A percentile compares a stretch with the other conserved stretches of the same genome.
These are phyloP conservation scores for Bombus affinis DNA, from an alignment of 1,140 invertebrate genomes.

Conservation along the genomic window DNA sequence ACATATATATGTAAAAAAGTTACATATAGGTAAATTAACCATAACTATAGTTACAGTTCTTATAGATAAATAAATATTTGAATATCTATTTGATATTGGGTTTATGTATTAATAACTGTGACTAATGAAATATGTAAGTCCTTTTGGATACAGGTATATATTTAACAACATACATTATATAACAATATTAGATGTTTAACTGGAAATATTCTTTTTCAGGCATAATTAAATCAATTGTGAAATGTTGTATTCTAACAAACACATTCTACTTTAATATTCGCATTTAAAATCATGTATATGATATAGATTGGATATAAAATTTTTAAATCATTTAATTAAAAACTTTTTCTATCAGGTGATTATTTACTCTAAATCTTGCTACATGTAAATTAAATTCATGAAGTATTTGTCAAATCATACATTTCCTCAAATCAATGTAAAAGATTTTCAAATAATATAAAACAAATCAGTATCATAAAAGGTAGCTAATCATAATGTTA, in stretches of 20 bases:
- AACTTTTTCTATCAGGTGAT: not conserved
- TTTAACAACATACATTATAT: constrained; percentile 36
- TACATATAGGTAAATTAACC: constrained; percentile 27
- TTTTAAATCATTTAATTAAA: not conserved
- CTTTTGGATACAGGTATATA: constrained; percentile 25
- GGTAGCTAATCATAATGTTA: constrained; percentile 41
- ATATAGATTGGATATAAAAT: not conserved
- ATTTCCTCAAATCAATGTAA: constrained; percentile 38
- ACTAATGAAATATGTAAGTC: constrained; percentile 21
- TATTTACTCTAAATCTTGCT: not conserved
- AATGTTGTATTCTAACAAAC: not conserved
- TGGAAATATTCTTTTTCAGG: constrained; percentile 18
- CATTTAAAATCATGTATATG: not conserved
- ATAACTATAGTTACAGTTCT: constrained; percentile 24
- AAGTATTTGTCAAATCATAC: constrained; percentile 21
- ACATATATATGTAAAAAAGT: constrained; percentile 60
- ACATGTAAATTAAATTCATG: constrained; percentile 9
- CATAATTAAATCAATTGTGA: constrained; percentile 12
- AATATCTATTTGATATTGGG: constrained; percentile 46
- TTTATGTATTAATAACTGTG: constrained; percentile 44
- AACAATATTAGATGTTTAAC: constrained; percentile 36
- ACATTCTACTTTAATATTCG: not conserved
- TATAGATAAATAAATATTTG: constrained; percentile 28
- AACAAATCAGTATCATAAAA: constrained; percentile 41
- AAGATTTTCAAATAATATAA: not conserved